Evolutionary conservation across 53 echinoderm and acorn worm genomes (phyloP).

Genomic region (Echinarachnius parma): DNA sequence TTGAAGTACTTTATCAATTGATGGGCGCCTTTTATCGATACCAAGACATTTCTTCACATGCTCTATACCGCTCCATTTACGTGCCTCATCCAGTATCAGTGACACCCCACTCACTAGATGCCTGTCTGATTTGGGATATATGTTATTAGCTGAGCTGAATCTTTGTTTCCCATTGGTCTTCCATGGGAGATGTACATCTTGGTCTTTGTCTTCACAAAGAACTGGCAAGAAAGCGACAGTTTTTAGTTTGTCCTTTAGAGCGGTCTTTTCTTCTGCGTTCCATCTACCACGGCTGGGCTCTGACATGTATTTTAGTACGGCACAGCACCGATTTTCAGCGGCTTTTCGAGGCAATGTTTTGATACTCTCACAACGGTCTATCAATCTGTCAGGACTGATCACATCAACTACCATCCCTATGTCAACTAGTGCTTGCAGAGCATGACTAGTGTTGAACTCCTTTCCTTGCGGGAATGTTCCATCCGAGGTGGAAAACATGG

Average conservation of each 20-base stretch:
- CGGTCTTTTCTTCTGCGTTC: neutral
- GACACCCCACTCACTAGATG: constrained; percentile 26
- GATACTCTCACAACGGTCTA: constrained; percentile 6
- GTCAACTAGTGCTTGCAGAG: neutral
- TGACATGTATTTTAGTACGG: constrained; percentile 8
- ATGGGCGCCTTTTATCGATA: constrained; percentile 18
- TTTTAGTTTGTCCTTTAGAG: neutral
- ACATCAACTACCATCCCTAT: constrained; percentile 10
- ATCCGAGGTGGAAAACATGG: constrained; percentile 14
- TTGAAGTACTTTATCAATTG: constrained; percentile 18
- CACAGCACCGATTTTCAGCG: constrained; percentile 3
- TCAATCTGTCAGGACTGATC: constrained; percentile 1
- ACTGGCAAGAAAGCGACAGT: constrained; percentile 9
- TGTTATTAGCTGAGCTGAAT: neutral
- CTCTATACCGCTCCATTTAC: neutral
- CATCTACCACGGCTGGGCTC: neutral
- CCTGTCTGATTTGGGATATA: constrained; percentile 8
- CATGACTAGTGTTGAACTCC: neutral
- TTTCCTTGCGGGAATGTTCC: constrained; percentile 8
- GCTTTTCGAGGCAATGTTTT: neutral
- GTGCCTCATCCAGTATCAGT: constrained; percentile 11
- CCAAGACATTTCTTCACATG: constrained; percentile 24
- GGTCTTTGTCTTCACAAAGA: neutral
- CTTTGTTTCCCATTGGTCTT: neutral
- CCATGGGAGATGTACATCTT: neutral